Evolutionary conservation across 2,797 vertebrate genomes (phyloP), one percentile per base, ranked within the genome.

Genomic region (Chromobotia macracanthus): DNA sequence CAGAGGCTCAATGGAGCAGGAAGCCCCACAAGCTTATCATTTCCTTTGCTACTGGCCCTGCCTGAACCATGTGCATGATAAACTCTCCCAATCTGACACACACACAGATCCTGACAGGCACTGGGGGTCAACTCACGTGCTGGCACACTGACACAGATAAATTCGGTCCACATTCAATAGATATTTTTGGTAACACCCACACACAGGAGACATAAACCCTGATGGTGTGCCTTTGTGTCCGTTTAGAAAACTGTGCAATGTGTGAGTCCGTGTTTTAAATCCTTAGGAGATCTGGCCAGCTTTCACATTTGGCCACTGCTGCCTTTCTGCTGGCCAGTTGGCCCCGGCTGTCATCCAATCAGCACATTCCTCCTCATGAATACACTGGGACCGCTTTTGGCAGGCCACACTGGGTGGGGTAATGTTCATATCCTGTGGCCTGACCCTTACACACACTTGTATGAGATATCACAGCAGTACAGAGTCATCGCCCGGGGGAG

Each of bases 351-450:
- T 87, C 90, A 87, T 89, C 91, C 90, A 90, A 93, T 94, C 93
- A 92, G 92, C 92, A 92, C 92, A 94, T 93, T 93, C 92, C 91
- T 91, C 69, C 83, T 88, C 85, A 83, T 89, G 86, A 83, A 90
- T 89, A 90, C 88, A 82, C 84, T 75, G 87, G 83, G 91, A 92
- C 89, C 65, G 65, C 71, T 88, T 91, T 92, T 93, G 91, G 92
- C 90, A 90, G 87, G 28, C 19, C 69, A 65, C 60, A 21, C 82
- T 88, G 92, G 92, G 92, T 91, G 92, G 91, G 90, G 92, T 92
- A 90, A 89, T 66, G 55, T 88, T 93, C 91, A 93, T 91, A 93
- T 94, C 93, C 93, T 93, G 91, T 92, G 88, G 87, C 76, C 87
- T 91, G 89, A 92, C 91, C 88, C 90, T 89, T 84, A 84, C 87